Conservation (phyloP, 2,797 vertebrate genomes). For the Mallotus villosus region DNA sequence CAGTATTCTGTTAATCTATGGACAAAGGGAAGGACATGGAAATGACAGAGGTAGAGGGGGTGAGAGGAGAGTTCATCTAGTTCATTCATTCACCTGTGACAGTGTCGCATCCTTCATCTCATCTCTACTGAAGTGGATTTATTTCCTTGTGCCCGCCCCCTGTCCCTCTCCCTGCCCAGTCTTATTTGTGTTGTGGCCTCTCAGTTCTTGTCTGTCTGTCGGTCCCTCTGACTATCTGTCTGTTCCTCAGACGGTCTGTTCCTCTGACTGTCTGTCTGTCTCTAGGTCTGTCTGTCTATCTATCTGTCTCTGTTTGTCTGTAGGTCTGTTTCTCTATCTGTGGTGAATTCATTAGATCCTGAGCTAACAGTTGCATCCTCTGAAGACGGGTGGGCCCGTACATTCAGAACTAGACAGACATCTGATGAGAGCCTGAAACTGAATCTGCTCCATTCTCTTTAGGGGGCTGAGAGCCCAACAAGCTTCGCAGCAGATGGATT, state of each 20-base stretch:
- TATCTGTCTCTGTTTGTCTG: no score
- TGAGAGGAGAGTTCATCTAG: constrained; percentile 16
- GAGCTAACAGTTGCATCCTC: constrained; percentile 50
- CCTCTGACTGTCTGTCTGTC: no score
- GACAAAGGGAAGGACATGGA: no score
- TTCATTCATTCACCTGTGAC: constrained; percentile 50
- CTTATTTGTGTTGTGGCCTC: no score
- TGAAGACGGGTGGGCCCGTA: constrained; percentile 31
- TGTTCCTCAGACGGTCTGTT: no score
- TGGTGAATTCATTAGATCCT: constrained; percentile 54
- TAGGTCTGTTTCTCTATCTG: constrained; percentile 24
- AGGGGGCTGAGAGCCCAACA: constrained; percentile 14
- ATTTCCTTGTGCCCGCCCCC: constrained; percentile 58
- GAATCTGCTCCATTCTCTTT: constrained; percentile 28
- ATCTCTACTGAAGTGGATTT: constrained; percentile 61
- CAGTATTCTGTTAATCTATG: no score
- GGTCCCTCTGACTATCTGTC: no score
- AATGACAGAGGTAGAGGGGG: no score
- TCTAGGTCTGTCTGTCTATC: no score
- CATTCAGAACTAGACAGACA: constrained; percentile 21
- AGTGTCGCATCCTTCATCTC: constrained; percentile 57
- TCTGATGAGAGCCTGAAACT: constrained; percentile 17
- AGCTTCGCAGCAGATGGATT: constrained; percentile 36
- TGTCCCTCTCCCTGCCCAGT: not conserved
- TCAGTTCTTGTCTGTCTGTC: no score